Base-by-base conservation (phyloP, 2,888 invertebrate genomes). In the Dicycla oo region DNA sequence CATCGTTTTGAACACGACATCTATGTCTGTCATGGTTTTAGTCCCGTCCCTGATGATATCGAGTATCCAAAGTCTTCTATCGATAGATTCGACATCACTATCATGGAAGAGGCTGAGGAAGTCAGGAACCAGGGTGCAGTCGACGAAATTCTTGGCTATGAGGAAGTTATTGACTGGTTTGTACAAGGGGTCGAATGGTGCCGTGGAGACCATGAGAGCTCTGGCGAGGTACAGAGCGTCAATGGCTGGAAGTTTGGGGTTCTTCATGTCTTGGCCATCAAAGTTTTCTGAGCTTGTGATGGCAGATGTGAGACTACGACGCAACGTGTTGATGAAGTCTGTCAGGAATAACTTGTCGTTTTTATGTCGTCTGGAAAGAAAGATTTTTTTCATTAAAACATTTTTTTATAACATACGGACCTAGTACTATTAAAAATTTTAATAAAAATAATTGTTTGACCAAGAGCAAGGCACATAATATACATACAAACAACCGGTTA, bases 61-160 rank as follows among this genome's bases (percentile, higher is more conserved):
- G 15, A 99, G 93, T 49, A 99, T 97, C 97, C 99, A 99, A 40
- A 96, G 93, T 58, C 98, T 96, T 86, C 98, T 97, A 0, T 97
- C 96, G 30, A 96, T 96, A 68, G 97, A 96, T 83, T 97, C 97
- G 0, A 98, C 96, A 70, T 98, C 98, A 15, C 97, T 96, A 78
- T 98, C 98, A 89, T 98, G 98, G 88, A 99, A 97, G 51, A 99
- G 97, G 66, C 98, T 97, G 75, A 98, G 97, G 88, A 99, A 97
- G 90, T 99, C 99, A 0, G 99, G 99, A n/a, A 99, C 97, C 5
- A 97, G 96, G 20, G 97, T 96, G 23, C 99, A 94, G 89, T 98
- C 97, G 23, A 99, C 96, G 13, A 96, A 96, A 18, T 98, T 97
- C 91, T 98, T 98, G 3, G 98, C 97, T 87, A 98, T 97, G 51